phyloP scores from a whole-genome alignment of 1,140 invertebrate genomes.

The Drusus annulatus region DNA sequence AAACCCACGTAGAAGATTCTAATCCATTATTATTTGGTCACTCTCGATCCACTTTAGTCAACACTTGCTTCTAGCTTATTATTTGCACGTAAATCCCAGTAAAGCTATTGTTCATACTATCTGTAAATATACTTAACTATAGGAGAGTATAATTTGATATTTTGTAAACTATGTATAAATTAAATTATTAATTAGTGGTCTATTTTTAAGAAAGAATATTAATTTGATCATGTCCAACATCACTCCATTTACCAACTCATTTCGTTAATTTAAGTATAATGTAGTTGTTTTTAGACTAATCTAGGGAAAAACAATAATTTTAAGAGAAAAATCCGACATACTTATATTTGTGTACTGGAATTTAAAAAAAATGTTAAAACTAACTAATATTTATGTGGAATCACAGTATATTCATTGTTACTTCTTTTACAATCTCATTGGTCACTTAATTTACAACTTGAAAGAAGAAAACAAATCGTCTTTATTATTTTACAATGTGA shows the following conservation, averaged over 20 bases:
- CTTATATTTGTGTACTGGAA: too few species aligned
- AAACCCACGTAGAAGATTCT: too few species aligned
- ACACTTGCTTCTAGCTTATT: background rate
- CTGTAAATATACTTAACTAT: constrained; percentile 10
- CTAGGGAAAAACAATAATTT: background rate
- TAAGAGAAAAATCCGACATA: too few species aligned
- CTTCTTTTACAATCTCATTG: too few species aligned
- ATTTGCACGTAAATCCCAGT: background rate
- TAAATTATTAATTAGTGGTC: constrained; percentile 17
- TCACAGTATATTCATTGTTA: too few species aligned
- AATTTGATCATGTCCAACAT: constrained; percentile 9
- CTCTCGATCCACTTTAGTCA: too few species aligned
- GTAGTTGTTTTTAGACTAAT: constrained; percentile 18
- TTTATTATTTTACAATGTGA: too few species aligned
- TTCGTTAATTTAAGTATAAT: background rate
- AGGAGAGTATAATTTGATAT: constrained; percentile 24
- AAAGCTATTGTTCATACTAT: constrained; percentile 23
- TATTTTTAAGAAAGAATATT: constrained; percentile 15
- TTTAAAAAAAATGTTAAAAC: too few species aligned
- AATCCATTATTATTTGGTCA: too few species aligned
- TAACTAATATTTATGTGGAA: too few species aligned
- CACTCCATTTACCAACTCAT: constrained; percentile 3
- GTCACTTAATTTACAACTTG: too few species aligned
- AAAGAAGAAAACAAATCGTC: too few species aligned
- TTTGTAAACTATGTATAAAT: constrained; percentile 37